Evolutionary conservation across 2,113 vertebrate species (phyloP).

Genomic region (Lepidothrix coronata): DNA sequence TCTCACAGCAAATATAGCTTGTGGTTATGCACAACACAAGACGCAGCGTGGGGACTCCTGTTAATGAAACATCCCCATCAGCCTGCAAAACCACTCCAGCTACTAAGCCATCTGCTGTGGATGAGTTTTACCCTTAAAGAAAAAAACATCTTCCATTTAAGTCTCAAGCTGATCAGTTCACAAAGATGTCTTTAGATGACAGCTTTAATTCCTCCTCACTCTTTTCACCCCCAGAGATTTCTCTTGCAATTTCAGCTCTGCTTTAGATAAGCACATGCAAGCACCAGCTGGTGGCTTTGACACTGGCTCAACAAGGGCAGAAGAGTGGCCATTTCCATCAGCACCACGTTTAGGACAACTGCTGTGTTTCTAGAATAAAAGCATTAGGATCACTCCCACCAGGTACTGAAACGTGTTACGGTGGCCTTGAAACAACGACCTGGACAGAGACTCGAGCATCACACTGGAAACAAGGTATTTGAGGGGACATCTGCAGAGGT

Average conservation of each 20-base stretch:
- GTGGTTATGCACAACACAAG: neutral
- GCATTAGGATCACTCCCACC: neutral
- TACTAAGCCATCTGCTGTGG: neutral
- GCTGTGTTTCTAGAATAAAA: neutral
- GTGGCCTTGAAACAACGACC: neutral
- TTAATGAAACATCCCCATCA: neutral
- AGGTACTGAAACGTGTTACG: neutral
- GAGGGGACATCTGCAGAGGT: neutral
- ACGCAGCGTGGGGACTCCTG: neutral
- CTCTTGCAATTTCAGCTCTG: neutral
- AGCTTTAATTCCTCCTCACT: neutral
- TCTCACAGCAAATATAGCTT: neutral
- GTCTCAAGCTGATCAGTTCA: neutral
- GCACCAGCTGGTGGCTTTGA: neutral
- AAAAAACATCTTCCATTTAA: neutral
- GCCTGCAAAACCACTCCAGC: neutral
- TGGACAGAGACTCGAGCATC: neutral
- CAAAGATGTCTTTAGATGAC: neutral
- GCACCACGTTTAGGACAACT: neutral
- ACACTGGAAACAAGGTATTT: fast-evolving
- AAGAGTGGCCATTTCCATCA: neutral
- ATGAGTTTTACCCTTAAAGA: neutral
- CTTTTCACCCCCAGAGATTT: neutral
- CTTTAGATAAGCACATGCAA: fast-evolving
- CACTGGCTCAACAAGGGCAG: neutral